Percentiles rank a stretch among this genome's conserved stretches.
phyloP scores from a whole-genome alignment of 1,140 invertebrate species.

The Neomicropteryx cornuta region DNA sequence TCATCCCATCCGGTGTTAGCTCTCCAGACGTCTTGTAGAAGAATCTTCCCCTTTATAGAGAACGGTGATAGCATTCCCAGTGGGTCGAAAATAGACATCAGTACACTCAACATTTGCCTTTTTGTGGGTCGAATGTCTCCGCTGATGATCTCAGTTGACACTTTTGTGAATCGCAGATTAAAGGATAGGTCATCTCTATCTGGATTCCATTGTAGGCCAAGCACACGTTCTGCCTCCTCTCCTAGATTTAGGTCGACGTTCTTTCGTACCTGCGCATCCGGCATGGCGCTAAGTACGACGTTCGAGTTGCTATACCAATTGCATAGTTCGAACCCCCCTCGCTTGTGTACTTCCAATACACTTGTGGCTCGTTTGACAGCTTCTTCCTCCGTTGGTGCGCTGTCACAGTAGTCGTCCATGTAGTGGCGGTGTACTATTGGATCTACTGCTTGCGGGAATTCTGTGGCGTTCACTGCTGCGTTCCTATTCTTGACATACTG shows the following conservation, averaged over 20 bases:
- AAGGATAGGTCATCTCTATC: slow-evolving; percentile 8
- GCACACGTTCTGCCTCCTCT: slow-evolving; percentile 4
- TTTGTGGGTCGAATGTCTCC: slow-evolving; percentile 9
- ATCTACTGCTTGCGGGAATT: slow-evolving; percentile 10
- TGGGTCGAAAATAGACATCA: slow-evolving; percentile 20
- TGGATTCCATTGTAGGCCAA: slow-evolving; percentile 9
- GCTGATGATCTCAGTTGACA: slow-evolving; percentile 2
- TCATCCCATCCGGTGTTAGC: slow-evolving; percentile 19
- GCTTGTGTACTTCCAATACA: slow-evolving; percentile 12
- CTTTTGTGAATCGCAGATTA: slow-evolving; percentile 6
- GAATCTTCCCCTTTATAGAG: slow-evolving; percentile 17
- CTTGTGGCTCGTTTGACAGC: slow-evolving; percentile 11
- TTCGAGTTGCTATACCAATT: slow-evolving; percentile 9
- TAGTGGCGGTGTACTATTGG: slow-evolving; percentile 17
- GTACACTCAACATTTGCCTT: slow-evolving; percentile 7
- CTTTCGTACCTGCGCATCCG: not conserved
- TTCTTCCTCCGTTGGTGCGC: slow-evolving; percentile 11
- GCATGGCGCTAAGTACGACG: not conserved
- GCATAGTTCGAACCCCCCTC: slow-evolving; percentile 11
- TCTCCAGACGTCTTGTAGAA: slow-evolving; percentile 22
- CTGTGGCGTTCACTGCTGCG: slow-evolving; percentile 10
- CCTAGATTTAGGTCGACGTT: slow-evolving; percentile 2
- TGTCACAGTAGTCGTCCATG: slow-evolving; percentile 22
- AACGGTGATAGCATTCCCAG: slow-evolving; percentile 19
- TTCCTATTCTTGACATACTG: slow-evolving; percentile 17